phyloP scores from a whole-genome alignment of 2,113 vertebrate species.

The Thamnaconus septentrionalis region DNA sequence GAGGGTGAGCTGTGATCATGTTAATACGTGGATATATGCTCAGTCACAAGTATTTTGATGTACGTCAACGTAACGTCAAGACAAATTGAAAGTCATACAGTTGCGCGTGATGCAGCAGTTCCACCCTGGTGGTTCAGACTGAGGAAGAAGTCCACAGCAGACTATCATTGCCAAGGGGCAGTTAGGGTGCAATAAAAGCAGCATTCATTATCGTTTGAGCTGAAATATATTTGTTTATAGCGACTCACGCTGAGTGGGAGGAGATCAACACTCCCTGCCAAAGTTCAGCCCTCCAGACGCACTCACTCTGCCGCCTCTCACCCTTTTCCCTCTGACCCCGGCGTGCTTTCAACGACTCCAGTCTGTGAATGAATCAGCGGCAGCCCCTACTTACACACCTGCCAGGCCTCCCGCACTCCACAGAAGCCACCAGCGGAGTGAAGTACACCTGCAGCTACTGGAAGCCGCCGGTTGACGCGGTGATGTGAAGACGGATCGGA shows the following conservation, averaged over 20 bases:
- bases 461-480: neutral
- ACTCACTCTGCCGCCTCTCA: neutral
- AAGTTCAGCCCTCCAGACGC: constrained; percentile 41
- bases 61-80: too few species aligned
- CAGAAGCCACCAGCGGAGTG: neutral
- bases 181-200: too few species aligned
- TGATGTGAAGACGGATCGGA: too few species aligned
- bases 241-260: neutral
- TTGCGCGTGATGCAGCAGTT: too few species aligned
- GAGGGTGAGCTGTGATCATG: too few species aligned
- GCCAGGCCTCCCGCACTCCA: constrained; percentile 22
- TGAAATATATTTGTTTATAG: constrained; percentile 2
- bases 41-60: too few species aligned
- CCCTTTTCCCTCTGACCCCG: constrained; percentile 22
- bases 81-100: too few species aligned
- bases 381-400: constrained; percentile 13
- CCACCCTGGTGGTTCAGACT: too few species aligned
- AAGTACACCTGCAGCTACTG: constrained; percentile 13
- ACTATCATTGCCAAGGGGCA: too few species aligned
- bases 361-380: constrained; percentile 59
- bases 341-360: constrained; percentile 26
- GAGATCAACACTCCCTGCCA: constrained; percentile 50
- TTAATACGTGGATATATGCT: too few species aligned
- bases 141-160: too few species aligned
- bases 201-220: neutral